Evolutionary conservation across 2,113 vertebrate species (phyloP).

Genomic region (Morphnarchus princeps): DNA sequence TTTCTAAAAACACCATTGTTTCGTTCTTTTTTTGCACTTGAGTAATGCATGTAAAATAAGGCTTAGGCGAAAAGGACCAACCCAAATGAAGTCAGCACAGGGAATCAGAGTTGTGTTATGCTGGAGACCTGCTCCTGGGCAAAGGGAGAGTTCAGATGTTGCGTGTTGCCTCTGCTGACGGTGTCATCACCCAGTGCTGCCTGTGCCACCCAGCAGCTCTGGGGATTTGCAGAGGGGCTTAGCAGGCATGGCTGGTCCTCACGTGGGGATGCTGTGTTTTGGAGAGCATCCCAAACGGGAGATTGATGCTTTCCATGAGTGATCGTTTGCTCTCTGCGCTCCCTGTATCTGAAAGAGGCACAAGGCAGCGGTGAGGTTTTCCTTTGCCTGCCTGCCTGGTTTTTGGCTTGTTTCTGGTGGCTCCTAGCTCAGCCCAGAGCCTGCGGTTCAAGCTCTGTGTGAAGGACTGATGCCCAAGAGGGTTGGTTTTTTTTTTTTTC

Average conservation of each 20-base stretch:
- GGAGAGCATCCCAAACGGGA: neutral
- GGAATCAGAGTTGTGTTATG: neutral
- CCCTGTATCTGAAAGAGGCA: neutral
- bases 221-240: neutral
- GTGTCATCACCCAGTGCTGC: neutral
- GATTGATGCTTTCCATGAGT: neutral
- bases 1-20: neutral
- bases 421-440: neutral
- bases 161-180: rapidly evolving
- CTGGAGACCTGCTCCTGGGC: neutral
- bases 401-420: slow-evolving; percentile 5
- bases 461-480: neutral
- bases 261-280: neutral
- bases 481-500: neutral
- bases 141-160: rapidly evolving
- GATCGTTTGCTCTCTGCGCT: rapidly evolving
- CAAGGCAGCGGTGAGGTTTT: neutral
- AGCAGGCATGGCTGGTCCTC: neutral
- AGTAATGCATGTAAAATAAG: neutral
- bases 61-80: neutral
- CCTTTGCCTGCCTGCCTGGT: neutral
- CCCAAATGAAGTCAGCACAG: neutral
- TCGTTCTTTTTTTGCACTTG: neutral
- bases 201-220: neutral
- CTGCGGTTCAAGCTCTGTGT: neutral